Percentiles rank a stretch among this genome's conserved stretches.
Conservation (phyloP, 2,113 vertebrate genomes). For the Zootoca vivipara region DNA sequence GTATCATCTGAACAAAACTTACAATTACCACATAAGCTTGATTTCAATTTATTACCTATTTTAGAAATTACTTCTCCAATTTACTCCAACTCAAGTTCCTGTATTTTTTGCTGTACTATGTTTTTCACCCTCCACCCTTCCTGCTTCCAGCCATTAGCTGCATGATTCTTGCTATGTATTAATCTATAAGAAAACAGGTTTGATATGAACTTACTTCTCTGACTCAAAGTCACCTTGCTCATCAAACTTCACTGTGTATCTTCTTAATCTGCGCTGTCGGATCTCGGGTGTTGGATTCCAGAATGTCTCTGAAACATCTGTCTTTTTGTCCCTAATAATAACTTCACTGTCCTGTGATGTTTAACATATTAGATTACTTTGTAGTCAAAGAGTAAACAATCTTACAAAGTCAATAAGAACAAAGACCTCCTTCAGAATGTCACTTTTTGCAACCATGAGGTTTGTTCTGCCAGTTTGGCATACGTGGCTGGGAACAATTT, state of each 20-base stretch:
- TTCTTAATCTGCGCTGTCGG: conserved; percentile 86
- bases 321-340: conserved; percentile 95
- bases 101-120: not conserved
- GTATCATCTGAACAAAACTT: not conserved
- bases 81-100: not conserved
- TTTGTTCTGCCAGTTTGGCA: not conserved
- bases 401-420: conserved; percentile 17
- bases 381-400: not conserved
- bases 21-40: not conserved
- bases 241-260: conserved; percentile 90
- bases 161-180: not conserved
- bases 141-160: not conserved
- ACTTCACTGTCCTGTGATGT: conserved; percentile 93
- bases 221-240: conserved; percentile 94
- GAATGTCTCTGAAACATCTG: conserved; percentile 87
- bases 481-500: not conserved
- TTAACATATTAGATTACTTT: conserved; percentile 28
- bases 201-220: conserved; percentile 84
- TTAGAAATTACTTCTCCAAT: not conserved
- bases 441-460: not conserved
- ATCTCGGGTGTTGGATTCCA: conserved; percentile 94
- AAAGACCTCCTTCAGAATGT: not conserved
- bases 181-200: not conserved
- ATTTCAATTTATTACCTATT: not conserved
- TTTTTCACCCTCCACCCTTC: not conserved